Percentiles rank a stretch among this genome's conserved stretches.
These are phyloP conservation scores for Coreius guichenoti DNA, from an alignment of 2,797 vertebrate genomes.

Conservation along the genomic window DNA sequence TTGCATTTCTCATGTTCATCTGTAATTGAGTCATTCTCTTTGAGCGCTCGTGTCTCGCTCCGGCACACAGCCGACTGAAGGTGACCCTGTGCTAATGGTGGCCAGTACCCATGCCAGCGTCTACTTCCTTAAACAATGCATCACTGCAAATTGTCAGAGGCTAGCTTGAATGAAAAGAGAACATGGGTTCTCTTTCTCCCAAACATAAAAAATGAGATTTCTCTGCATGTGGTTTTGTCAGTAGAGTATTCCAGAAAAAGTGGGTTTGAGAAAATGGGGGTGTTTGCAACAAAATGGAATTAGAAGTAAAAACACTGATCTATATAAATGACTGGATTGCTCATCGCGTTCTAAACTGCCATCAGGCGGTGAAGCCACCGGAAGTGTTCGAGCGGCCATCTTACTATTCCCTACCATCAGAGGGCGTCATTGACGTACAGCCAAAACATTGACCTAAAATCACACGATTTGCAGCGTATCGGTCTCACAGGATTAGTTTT, in stretches of 20 bases:
- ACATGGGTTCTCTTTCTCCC: not conserved
- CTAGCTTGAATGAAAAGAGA: not conserved
- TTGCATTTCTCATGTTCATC: constrained; percentile 52
- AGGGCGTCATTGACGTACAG: too few relatives aligned
- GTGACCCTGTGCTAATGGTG: constrained; percentile 66
- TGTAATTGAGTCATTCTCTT: constrained; percentile 75
- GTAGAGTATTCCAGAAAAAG: not conserved
- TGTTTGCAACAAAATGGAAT: not conserved
- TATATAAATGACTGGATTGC: too few relatives aligned
- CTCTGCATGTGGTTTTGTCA: not conserved
- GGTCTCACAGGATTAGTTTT: too few relatives aligned
- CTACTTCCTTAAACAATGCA: not conserved
- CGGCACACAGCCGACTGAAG: constrained; percentile 74
- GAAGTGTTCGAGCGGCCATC: too few relatives aligned
- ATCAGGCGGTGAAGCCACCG: too few relatives aligned
- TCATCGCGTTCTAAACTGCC: too few relatives aligned
- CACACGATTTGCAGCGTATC: too few relatives aligned
- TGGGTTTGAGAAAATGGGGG: not conserved
- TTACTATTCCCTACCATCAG: too few relatives aligned
- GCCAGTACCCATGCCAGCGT: not conserved
- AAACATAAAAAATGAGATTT: not conserved
- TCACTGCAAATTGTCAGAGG: constrained; percentile 25
- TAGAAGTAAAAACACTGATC: not conserved
- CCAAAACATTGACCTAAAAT: too few relatives aligned
- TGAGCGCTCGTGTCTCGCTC: constrained; percentile 53